Percentiles rank a stretch among this genome's conserved stretches.
Conservation (phyloP, 1,140 invertebrate genomes). For the Mylabris phalerata region DNA sequence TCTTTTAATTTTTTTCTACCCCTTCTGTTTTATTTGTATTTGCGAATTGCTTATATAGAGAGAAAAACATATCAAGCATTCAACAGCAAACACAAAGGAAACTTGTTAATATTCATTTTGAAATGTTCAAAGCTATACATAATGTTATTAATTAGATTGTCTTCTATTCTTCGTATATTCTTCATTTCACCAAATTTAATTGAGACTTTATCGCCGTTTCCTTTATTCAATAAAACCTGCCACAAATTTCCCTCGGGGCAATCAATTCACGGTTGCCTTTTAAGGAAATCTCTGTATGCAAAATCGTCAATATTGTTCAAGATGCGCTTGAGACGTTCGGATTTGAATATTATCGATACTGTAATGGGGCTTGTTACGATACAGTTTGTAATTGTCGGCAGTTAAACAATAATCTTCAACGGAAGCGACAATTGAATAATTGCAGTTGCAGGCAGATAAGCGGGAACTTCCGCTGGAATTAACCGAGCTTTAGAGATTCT, state of each 20-base stretch:
- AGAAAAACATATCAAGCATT: not conserved
- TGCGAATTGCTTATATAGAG: too few relatives aligned
- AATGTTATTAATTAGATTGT: not conserved
- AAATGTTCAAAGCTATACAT: not conserved
- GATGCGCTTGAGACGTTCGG: too few relatives aligned
- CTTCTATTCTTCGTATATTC: not conserved
- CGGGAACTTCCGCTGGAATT: too few relatives aligned
- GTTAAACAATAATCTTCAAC: too few relatives aligned
- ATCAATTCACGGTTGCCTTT: conserved; percentile 8
- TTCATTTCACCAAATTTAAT: conserved; percentile 6
- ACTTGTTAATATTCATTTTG: conserved; percentile 1
- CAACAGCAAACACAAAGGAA: not conserved
- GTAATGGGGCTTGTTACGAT: too few relatives aligned
- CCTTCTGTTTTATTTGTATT: too few relatives aligned
- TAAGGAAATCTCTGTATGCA: conserved; percentile 10
- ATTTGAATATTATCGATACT: too few relatives aligned
- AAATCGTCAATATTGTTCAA: not conserved
- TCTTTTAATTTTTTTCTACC: too few relatives aligned
- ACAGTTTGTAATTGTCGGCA: too few relatives aligned
- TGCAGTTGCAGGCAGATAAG: too few relatives aligned
- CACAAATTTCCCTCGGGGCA: conserved; percentile 11
- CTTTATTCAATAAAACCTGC: conserved; percentile 14
- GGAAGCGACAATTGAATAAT: too few relatives aligned
- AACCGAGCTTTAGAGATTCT: too few relatives aligned
- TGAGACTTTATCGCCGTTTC: conserved; percentile 11